Evolutionary conservation across 2,113 vertebrate genomes (phyloP), one percentile per base, ranked within the genome.

Genomic region (Paradisaea rubra): DNA sequence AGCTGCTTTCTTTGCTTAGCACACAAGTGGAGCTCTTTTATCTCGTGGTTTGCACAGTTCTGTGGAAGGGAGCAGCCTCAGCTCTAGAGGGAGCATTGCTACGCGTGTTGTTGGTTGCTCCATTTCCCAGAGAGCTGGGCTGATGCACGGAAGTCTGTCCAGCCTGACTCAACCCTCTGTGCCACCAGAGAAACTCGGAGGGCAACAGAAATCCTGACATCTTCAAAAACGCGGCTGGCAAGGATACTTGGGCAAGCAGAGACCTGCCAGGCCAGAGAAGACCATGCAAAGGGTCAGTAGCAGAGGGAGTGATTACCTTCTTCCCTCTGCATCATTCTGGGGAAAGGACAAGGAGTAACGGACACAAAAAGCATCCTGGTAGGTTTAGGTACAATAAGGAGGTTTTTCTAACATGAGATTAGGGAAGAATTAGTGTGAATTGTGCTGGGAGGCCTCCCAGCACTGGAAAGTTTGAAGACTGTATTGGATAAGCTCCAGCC

Each of bases 381-480:
- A 69, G 45, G 42, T 70, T 88, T 70, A 65, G 45, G 54, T 81
- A 90, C 86, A 37, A 52, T 47, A 71, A 35, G 23, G 21, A 73
- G 60, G 21, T 42, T 95, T 91, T 94, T 83, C 82, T 66, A 59
- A 73, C 11, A 1, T 28, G 41, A 86, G 90, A 93, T 91, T 86
- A 81, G 86, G 54, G 74, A 54, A 88, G 59, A 24, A 65, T 54
- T 86, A 71, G 86, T 35, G 61, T 88, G 64, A 88, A 63, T 88
- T 94, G 79, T 88, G 68, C 63, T 0, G 71, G 90, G 86, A 91
- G 82, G 45, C 59, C 68, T 95, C 91, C 92, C 82, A 96, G 78
- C 47, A 11, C 53, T 89, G 90, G 92, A 89, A 96, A 95, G 70
- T 93, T 81, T 93, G 90, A 93, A 91, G 79, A 13, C 85, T 73